Conservation (phyloP, 2,113 vertebrate species). For the Camelus bactrianus region DNA sequence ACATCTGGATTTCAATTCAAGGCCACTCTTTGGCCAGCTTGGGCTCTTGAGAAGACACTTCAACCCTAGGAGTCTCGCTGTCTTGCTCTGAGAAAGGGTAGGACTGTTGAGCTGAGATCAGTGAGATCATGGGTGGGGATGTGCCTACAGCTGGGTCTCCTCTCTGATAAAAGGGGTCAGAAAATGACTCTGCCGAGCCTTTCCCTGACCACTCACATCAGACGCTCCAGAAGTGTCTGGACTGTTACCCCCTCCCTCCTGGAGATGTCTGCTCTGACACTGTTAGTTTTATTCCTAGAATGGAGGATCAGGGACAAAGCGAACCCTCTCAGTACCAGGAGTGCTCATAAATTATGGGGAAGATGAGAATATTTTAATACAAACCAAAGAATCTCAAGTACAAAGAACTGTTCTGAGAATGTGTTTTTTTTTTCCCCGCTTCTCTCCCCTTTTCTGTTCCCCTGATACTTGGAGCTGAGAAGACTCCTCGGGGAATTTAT, state of each 20-base stretch:
- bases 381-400: slow-evolving; percentile 82
- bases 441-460: slow-evolving; percentile 58
- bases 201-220: background rate
- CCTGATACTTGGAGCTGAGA: slow-evolving; percentile 84
- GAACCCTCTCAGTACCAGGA: slow-evolving; percentile 65
- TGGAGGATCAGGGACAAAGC: slow-evolving; percentile 51
- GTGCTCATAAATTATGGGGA: slow-evolving; percentile 81
- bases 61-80: background rate
- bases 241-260: background rate
- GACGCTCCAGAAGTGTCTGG: background rate
- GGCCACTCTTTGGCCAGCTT: background rate
- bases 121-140: background rate
- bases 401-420: slow-evolving; percentile 85
- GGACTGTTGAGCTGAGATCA: background rate
- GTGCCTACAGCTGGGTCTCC: background rate
- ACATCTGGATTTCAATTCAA: background rate
- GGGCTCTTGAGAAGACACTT: background rate
- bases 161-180: background rate
- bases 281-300: slow-evolving; percentile 67
- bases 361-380: slow-evolving; percentile 86
- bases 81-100: background rate
- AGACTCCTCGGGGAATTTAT: slow-evolving; percentile 85
- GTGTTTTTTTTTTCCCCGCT: background rate
- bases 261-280: background rate
- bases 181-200: background rate